These are phyloP conservation scores for Odontothrips loti DNA, from an alignment of 2,888 invertebrate species.

Conservation along the genomic window DNA sequence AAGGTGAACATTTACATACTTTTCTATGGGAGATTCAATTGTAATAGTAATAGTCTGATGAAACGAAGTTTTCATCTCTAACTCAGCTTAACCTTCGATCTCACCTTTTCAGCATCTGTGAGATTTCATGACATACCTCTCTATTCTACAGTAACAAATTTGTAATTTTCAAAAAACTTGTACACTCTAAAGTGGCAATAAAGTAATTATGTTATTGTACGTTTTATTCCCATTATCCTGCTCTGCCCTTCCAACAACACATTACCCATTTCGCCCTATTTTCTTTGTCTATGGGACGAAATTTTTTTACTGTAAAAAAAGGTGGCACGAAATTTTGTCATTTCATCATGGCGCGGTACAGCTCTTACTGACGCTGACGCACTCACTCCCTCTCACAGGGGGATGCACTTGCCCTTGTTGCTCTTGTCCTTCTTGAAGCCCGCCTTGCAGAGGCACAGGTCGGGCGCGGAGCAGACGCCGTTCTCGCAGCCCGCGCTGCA, in stretches of 20 bases:
- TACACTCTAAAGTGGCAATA: background rate
- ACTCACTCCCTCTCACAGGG: background rate
- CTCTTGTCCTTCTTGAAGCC: slow-evolving; percentile 50
- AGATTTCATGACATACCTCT: slow-evolving; percentile 16
- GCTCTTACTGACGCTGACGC: background rate
- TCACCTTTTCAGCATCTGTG: background rate
- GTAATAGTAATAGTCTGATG: slow-evolving; percentile 9
- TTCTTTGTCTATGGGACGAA: too few species aligned
- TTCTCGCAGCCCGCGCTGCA: slow-evolving; percentile 70
- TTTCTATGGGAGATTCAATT: background rate
- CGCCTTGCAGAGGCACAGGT: slow-evolving; percentile 57
- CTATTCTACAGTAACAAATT: background rate
- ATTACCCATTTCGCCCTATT: too few species aligned
- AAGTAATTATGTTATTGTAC: slow-evolving; percentile 15
- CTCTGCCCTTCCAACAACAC: too few species aligned
- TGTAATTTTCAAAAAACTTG: slow-evolving; percentile 17
- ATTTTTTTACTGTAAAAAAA: too few species aligned
- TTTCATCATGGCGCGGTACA: too few species aligned
- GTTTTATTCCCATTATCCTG: background rate
- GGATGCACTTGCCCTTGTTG: slow-evolving; percentile 46
- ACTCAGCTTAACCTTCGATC: background rate
- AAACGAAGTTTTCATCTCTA: background rate
- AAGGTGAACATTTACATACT: too few species aligned
- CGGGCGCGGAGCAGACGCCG: slow-evolving; percentile 53
- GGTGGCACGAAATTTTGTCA: too few species aligned